phyloP scores from a whole-genome alignment of 2,113 vertebrate genomes.

The Amphilophus citrinellus region DNA sequence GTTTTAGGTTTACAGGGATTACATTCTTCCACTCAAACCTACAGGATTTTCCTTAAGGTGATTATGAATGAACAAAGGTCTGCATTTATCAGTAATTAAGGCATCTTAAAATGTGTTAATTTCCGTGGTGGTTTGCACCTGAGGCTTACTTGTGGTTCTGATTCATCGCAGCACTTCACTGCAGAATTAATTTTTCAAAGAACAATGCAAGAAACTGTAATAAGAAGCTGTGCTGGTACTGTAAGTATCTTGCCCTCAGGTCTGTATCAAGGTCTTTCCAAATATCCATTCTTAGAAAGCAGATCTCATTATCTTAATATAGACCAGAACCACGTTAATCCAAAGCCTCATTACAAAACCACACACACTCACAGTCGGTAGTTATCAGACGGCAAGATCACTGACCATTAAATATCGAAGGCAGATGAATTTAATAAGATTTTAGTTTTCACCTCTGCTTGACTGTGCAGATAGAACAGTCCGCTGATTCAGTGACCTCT shows the following conservation, averaged over 20 bases:
- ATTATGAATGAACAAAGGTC: conserved; percentile 72
- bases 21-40: conserved; percentile 9
- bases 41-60: conserved; percentile 40
- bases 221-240: not conserved
- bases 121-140: conserved; percentile 61
- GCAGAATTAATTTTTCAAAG: not conserved
- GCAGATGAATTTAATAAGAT: conserved; percentile 31
- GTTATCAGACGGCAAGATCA: not conserved
- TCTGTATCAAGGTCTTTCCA: conserved; percentile 52
- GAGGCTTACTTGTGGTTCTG: conserved; percentile 30
- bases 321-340: conserved; percentile 58
- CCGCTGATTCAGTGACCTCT: not conserved
- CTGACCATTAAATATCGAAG: not conserved
- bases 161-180: not conserved
- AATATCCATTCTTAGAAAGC: conserved; percentile 28
- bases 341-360: conserved; percentile 32
- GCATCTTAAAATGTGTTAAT: conserved; percentile 48
- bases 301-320: conserved; percentile 73
- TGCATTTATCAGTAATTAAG: conserved; percentile 50
- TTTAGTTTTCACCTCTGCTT: conserved; percentile 10
- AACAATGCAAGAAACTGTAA: conserved; percentile 57
- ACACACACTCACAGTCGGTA: not conserved
- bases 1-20: conserved; percentile 49
- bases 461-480: not conserved
- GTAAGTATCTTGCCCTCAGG: not conserved